Percentiles rank a stretch among this genome's conserved stretches.
Conservation (phyloP, 1,140 invertebrate species). For the Phthorimaea operculella region DNA sequence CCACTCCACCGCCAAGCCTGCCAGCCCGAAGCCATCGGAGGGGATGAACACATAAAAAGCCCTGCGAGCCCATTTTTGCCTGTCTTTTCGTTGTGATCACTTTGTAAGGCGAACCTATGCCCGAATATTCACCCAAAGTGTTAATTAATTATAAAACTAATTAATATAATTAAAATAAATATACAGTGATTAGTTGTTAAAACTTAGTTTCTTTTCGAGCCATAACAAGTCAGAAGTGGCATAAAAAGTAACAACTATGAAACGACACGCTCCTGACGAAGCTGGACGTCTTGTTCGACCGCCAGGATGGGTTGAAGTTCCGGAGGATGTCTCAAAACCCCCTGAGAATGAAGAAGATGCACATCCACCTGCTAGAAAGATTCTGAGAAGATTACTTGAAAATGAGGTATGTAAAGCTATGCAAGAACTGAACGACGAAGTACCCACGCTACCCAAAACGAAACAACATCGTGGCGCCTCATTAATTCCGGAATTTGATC, state of each 20-base stretch:
- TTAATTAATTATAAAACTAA: neutral
- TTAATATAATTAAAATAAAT: neutral
- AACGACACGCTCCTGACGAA: neutral
- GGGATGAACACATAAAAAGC: neutral
- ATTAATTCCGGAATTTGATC: slow-evolving; percentile 20
- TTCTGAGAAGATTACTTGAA: neutral
- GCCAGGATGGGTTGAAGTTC: neutral
- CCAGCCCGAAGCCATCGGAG: too few species aligned
- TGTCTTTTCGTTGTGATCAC: neutral
- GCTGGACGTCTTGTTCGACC: neutral
- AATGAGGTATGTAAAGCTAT: neutral
- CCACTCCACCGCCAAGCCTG: too few species aligned
- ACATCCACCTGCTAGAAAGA: neutral
- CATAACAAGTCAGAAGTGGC: neutral
- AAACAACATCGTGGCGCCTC: neutral
- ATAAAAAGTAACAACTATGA: neutral
- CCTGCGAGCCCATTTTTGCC: neutral
- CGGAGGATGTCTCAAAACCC: neutral
- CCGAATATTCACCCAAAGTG: neutral
- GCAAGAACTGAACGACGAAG: neutral
- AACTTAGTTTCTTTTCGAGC: neutral
- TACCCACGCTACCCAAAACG: neutral
- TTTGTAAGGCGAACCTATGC: neutral
- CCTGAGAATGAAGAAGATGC: neutral
- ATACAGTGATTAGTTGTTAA: neutral